Evolutionary conservation across 2,113 vertebrate genomes (phyloP), one percentile per base, ranked within the genome.

Genomic region (Charadrius vociferus): DNA sequence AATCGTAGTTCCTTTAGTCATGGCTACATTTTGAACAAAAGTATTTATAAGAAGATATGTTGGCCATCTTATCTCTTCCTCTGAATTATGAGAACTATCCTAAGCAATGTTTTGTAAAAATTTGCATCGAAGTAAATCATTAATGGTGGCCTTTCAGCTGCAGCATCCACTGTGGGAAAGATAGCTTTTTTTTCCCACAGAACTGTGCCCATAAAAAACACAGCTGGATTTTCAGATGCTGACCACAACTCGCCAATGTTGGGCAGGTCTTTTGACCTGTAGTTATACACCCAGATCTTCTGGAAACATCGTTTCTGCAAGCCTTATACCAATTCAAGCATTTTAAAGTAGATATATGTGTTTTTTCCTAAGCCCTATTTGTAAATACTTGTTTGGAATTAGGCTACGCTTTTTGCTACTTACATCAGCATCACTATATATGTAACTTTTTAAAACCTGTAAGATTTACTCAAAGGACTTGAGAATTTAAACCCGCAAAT

Each of bases 241-340:
- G 61, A 50, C 29, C 17, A 47, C 34, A 30, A 8, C 36, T 92
- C 85, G 39, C 22, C 24, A 22, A 1, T 20, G 6, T n/a, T 91
- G 30, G 12, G 41, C 0, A 0, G 37, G 27, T 49, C 59, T 81
- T 75, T 58, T 88, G 39, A 86, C 0, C 0, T 30, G 5, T n/a
- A 4, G 17, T 66, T 92, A 30, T 92, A 30, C 32, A 81, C 10
- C 8, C 32, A 36, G 39, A 14, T 59, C 26, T 56, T 59, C 27
- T 39, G 23, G 49, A 96, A 95, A 45, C 1, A 2, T 32, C 43
- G 5, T 73, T 81, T 88, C 79, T 94, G 14, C 29, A 63, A 78
- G 29, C 1, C 2, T 71, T 88, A 20, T 9, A 36, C 4, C 34
- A 52, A 67, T 73, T 59, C 14, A 41, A 45, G 26, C 20, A 18